Percentiles rank a stretch among this genome's conserved stretches.
These are phyloP conservation scores for Seriola aureovittata DNA, from an alignment of 2,113 vertebrate genomes.

Conservation along the genomic window DNA sequence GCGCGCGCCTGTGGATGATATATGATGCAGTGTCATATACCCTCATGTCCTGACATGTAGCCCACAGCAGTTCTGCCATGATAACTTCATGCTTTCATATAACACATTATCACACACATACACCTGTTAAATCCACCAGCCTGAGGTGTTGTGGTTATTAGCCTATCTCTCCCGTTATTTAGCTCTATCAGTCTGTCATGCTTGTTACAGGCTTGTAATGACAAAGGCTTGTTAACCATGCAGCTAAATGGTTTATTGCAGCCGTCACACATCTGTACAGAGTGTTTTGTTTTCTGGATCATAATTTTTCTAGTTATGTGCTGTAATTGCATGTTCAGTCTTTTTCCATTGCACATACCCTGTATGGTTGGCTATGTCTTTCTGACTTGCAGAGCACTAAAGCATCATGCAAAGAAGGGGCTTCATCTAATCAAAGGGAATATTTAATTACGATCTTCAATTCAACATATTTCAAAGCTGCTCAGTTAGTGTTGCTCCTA, in stretches of 20 bases:
- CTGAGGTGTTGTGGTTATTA: conserved; percentile 50
- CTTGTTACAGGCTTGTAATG: conserved; percentile 55
- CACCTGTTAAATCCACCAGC: conserved; percentile 71
- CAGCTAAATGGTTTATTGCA: conserved; percentile 56
- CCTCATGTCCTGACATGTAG: conserved; percentile 53
- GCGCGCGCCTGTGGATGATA: conserved; percentile 38
- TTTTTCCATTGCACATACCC: conserved; percentile 5
- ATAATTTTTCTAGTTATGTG: conserved; percentile 38
- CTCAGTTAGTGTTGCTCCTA: conserved; percentile 36
- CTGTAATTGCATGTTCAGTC: conserved; percentile 22
- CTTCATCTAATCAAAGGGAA: conserved; percentile 70
- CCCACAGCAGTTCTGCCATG: conserved; percentile 40
- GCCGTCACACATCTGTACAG: conserved; percentile 42
- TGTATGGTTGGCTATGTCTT: conserved; percentile 9
- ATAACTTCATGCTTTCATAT: conserved; percentile 41
- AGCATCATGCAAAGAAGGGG: conserved; percentile 31
- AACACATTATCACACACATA: conserved; percentile 30
- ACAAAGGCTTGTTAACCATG: conserved; percentile 54
- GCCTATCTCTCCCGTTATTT: conserved; percentile 56
- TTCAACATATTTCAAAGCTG: conserved; percentile 62
- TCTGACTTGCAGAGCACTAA: conserved; percentile 38
- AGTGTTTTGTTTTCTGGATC: conserved; percentile 31
- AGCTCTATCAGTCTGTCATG: conserved; percentile 49
- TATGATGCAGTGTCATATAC: conserved; percentile 65
- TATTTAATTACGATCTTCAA: conserved; percentile 72